A percentile compares a stretch with the other conserved stretches of the same genome.
Conservation (phyloP, 2,797 vertebrate genomes). For the Phylloscopus collybita region DNA sequence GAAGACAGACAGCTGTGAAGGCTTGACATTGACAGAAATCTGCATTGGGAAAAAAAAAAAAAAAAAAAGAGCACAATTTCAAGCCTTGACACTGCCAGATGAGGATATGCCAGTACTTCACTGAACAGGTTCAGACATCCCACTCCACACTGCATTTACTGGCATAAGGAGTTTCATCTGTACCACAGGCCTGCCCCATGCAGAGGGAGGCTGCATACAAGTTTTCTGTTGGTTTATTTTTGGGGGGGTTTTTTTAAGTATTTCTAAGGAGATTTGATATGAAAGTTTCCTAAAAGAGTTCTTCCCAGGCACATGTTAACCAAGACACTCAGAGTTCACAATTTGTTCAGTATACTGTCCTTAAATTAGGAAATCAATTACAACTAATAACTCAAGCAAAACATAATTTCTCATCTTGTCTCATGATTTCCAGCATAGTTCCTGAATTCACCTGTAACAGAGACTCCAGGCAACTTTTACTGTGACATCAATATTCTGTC, state of each 20-base stretch:
- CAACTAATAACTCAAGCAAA: background rate
- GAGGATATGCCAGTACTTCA: background rate
- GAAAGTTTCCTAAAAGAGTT: background rate
- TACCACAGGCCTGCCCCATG: background rate
- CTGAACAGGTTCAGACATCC: background rate
- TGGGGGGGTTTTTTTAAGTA: background rate
- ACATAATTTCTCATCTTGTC: background rate
- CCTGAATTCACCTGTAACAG: background rate
- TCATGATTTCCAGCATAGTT: background rate
- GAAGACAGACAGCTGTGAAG: background rate
- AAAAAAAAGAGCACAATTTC: background rate
- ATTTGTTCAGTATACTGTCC: background rate
- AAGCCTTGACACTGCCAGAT: background rate
- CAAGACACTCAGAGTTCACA: background rate
- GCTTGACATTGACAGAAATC: background rate
- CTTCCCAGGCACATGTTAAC: background rate
- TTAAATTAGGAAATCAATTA: background rate
- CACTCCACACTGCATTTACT: background rate
- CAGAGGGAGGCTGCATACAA: background rate
- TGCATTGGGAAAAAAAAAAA: background rate
- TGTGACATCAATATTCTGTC: background rate
- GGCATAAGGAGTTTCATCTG: background rate
- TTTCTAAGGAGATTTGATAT: background rate
- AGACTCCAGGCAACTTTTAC: background rate
- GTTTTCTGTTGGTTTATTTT: background rate